phyloP scores from a whole-genome alignment of 2,113 vertebrate species.

The Petroica traversi region DNA sequence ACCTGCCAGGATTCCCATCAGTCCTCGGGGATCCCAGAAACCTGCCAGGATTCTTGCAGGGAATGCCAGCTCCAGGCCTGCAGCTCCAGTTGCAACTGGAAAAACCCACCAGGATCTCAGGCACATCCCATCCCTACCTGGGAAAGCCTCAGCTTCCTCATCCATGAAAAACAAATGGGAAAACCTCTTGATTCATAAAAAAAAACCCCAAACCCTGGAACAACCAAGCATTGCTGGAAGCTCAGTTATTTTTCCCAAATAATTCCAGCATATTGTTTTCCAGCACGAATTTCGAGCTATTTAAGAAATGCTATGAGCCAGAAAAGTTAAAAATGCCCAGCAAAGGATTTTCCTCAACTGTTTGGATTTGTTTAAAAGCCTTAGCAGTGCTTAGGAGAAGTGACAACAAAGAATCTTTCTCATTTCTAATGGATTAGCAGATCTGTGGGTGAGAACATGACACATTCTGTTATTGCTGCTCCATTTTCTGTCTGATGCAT shows the following conservation, averaged over 20 bases:
- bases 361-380: not conserved
- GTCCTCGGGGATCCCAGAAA: not conserved
- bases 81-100: not conserved
- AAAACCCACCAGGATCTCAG: not conserved
- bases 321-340: not conserved
- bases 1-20: too few relatives aligned
- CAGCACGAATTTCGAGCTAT: not conserved
- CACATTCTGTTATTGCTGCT: not conserved
- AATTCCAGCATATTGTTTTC: not conserved
- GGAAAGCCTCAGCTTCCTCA: not conserved
- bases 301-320: not conserved
- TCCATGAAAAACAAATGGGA: not conserved
- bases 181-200: not conserved
- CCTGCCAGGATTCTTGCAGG: fast-evolving
- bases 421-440: not conserved
- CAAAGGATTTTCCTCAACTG: not conserved
- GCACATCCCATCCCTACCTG: not conserved
- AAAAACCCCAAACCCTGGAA: not conserved
- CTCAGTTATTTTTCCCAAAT: not conserved
- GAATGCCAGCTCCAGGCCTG: not conserved
- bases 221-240: not conserved
- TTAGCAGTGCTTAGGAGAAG: not conserved
- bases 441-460: not conserved
- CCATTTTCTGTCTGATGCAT: not conserved
- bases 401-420: not conserved